Evolutionary conservation across 1,140 invertebrate species (phyloP).

Genomic region (Geopemphigus sp.): DNA sequence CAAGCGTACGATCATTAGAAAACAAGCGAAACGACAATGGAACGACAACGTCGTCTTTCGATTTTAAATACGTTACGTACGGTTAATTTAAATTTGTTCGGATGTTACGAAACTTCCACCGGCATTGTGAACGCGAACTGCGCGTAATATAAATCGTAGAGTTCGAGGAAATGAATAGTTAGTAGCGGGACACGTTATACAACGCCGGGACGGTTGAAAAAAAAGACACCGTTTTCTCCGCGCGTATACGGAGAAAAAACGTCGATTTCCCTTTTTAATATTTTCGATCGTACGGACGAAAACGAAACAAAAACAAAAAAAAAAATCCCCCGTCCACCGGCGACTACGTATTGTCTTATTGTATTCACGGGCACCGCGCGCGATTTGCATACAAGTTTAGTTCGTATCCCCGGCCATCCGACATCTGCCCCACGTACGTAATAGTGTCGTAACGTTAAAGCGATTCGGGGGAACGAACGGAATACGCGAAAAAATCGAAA

Average conservation of each 20-base stretch:
- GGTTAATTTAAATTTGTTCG: constrained; percentile 17
- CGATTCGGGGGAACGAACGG: background rate
- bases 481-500: background rate
- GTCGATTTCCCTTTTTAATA: constrained; percentile 10
- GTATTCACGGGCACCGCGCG: background rate
- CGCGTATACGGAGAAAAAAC: background rate
- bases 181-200: background rate
- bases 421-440: background rate
- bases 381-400: constrained; percentile 31
- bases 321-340: too few species aligned
- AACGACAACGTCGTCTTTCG: background rate
- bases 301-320: background rate
- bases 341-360: constrained; percentile 15
- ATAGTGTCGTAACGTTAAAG: background rate
- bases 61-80: background rate
- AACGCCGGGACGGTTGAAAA: background rate
- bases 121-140: constrained; percentile 1
- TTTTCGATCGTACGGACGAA: background rate
- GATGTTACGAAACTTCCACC: constrained; percentile 9
- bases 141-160: background rate
- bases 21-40: too few species aligned
- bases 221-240: too few species aligned
- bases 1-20: too few species aligned
- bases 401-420: background rate
- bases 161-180: background rate